These are phyloP conservation scores for Peromyscus attwateri DNA, from an alignment of 2,797 vertebrate species.

Conservation along the genomic window DNA sequence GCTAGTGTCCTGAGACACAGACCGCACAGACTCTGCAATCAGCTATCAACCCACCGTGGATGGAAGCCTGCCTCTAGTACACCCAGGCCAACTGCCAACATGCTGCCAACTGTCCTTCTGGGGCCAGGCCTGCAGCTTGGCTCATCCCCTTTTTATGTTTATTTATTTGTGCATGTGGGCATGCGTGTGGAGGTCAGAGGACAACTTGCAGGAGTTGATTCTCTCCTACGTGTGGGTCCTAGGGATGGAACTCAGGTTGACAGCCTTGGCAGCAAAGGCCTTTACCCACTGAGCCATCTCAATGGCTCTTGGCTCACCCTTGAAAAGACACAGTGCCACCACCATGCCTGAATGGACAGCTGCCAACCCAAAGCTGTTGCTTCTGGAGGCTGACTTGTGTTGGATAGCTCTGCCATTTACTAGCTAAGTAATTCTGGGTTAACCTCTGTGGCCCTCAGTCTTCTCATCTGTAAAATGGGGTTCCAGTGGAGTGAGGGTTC, in stretches of 20 bases:
- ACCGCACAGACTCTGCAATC: background rate
- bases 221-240: background rate
- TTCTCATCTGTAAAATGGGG: constrained; percentile 35
- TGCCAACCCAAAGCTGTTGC: background rate
- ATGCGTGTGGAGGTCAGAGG: background rate
- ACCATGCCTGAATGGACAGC: background rate
- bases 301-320: background rate
- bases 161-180: background rate
- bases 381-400: constrained; percentile 43
- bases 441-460: background rate
- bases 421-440: background rate
- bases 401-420: background rate
- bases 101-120: background rate
- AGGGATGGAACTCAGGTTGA: background rate
- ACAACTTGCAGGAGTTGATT: background rate
- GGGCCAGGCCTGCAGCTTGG: background rate
- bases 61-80: background rate
- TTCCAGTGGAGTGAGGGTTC: background rate
- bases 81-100: background rate
- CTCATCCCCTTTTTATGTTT: background rate
- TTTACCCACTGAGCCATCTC: background rate
- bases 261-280: background rate
- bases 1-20: constrained; percentile 46
- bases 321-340: background rate
- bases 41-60: background rate